phyloP scores from a whole-genome alignment of 2,797 vertebrate species.

The Mycteria americana region DNA sequence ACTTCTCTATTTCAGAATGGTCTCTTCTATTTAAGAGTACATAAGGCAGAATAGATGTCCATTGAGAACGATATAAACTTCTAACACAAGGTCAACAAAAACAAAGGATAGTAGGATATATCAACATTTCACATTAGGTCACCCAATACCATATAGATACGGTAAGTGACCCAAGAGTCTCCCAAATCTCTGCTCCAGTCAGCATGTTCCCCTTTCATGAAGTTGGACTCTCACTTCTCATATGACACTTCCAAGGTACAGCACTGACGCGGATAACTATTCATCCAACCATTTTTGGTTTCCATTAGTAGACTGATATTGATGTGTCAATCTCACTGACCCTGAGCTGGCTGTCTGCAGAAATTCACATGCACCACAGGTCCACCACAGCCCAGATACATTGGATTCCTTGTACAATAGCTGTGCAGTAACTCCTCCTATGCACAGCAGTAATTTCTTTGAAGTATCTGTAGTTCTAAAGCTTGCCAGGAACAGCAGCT shows the following conservation, averaged over 20 bases:
- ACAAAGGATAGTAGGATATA: not conserved
- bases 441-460: not conserved
- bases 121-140: not conserved
- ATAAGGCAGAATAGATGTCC: not conserved
- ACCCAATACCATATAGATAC: not conserved
- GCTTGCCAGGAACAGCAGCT: not conserved
- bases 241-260: not conserved
- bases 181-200: not conserved
- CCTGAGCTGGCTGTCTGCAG: not conserved
- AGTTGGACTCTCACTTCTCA: not conserved
- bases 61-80: not conserved
- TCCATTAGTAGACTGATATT: not conserved
- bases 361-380: not conserved
- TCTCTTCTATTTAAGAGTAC: not conserved
- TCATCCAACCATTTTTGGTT: not conserved
- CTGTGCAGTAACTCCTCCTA: not conserved
- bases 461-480: not conserved
- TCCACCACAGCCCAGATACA: not conserved
- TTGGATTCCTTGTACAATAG: not conserved
- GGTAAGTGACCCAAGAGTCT: not conserved
- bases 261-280: not conserved
- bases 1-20: not conserved
- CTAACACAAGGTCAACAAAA: not conserved
- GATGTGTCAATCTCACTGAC: too few relatives aligned
- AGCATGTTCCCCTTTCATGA: not conserved